These are phyloP conservation scores for Heliconius eleuchia DNA, from an alignment of 1,140 invertebrate genomes.

Conservation along the genomic window DNA sequence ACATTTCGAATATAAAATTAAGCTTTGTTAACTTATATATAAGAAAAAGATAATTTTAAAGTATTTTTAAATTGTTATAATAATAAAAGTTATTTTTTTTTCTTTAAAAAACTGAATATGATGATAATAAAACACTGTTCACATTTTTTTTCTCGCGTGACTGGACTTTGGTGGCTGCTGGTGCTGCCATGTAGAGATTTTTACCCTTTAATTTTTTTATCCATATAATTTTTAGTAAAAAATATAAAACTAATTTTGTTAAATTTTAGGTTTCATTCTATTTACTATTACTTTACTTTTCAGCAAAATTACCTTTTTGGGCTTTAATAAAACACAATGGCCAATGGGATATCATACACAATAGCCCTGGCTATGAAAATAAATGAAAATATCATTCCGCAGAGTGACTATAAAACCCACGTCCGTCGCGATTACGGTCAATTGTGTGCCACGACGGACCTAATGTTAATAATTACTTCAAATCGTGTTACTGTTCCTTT, in stretches of 20 bases:
- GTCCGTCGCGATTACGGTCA: no score
- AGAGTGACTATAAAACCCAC: no score
- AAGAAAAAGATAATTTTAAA: background rate
- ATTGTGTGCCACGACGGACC: no score
- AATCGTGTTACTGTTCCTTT: background rate
- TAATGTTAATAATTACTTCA: no score
- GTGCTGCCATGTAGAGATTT: slow-evolving; percentile 39
- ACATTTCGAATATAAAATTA: slow-evolving; percentile 27
- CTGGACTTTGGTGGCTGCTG: slow-evolving; percentile 54
- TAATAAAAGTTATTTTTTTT: slow-evolving; percentile 43
- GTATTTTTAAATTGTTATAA: slow-evolving; percentile 18
- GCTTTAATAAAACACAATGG: no score
- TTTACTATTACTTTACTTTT: no score
- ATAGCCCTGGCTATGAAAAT: no score
- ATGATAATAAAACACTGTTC: slow-evolving; percentile 50
- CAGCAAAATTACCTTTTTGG: no score
- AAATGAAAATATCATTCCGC: no score
- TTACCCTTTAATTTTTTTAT: slow-evolving; percentile 8
- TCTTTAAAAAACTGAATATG: slow-evolving; percentile 38
- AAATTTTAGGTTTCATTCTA: no score
- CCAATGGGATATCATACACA: no score
- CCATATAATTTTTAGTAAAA: background rate
- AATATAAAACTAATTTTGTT: background rate
- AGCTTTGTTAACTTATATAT: background rate
- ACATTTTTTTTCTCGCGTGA: slow-evolving; percentile 67